Evolutionary conservation across 37 sponge, comb jelly and placozoan genomes (phyloP), one percentile per base, ranked within the genome.

Genomic region (Crambe crambe): DNA sequence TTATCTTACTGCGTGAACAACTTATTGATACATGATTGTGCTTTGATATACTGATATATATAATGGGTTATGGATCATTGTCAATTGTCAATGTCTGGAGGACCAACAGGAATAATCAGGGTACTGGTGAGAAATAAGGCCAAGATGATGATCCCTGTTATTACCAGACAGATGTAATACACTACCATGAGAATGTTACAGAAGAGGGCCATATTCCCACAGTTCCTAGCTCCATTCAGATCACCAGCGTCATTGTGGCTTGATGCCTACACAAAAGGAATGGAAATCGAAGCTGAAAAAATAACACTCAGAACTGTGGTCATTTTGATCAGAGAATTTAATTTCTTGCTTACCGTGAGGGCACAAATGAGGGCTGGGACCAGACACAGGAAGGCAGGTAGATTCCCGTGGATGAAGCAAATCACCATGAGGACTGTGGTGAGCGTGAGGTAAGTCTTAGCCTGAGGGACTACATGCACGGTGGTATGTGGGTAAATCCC

Each of bases 241-340:
- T 86, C 74, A 36, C 86, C 80, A 37, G 63, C 37, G 34, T 72
- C 42, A 41, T 77, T 77, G 44, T 74, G 43, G 20, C n/a, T 31
- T n/a, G 25, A 29, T 36, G 69, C 69, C 69, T 68, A 68, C 21
- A 68, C 3, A 68, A 42, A 59, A 36, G 36, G n/a, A n/a, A n/a
- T n/a, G n/a, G n/a, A n/a, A n/a, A n/a, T n/a, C n/a, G n/a, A n/a
- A n/a, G n/a, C n/a, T n/a, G n/a, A n/a, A n/a, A n/a, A n/a, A n/a
- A n/a, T n/a, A n/a, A n/a, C n/a, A n/a, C n/a, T n/a, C n/a, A n/a
- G n/a, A n/a, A n/a, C n/a, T n/a, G n/a, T n/a, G n/a, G n/a, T n/a
- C n/a, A n/a, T n/a, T n/a, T n/a, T n/a, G n/a, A n/a, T n/a, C n/a
- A n/a, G n/a, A n/a, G n/a, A n/a, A n/a, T n/a, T n/a, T n/a, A n/a